Evolutionary conservation across 2,113 vertebrate species (phyloP).

Genomic region (Corvus hawaiiensis): DNA sequence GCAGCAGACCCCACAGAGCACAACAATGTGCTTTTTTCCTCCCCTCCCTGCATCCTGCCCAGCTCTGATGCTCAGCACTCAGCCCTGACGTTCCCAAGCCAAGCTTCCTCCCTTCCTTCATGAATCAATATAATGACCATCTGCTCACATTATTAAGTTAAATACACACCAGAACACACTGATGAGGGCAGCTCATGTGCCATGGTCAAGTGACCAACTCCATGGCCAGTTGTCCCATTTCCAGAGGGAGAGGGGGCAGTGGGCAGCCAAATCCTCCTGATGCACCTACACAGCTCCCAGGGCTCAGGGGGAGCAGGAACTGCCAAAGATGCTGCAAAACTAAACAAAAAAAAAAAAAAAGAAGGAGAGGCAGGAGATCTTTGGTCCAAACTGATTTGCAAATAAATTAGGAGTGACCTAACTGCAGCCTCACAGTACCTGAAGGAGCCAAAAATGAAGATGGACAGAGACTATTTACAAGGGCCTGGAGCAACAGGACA

Average conservation of each 20-base stretch:
- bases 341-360: neutral
- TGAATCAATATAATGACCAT: slow-evolving; percentile 39
- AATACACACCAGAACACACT: slow-evolving; percentile 18
- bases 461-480: neutral
- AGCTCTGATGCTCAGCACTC: neutral
- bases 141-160: slow-evolving; percentile 41
- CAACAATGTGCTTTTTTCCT: neutral
- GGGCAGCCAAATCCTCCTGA: neutral
- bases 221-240: neutral
- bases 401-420: neutral
- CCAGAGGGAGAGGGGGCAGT: neutral
- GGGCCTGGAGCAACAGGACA: neutral
- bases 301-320: neutral
- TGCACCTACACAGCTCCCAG: neutral
- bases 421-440: neutral
- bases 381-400: neutral
- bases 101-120: neutral
- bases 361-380: neutral
- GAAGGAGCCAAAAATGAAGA: neutral
- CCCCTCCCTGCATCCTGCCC: neutral
- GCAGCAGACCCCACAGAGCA: neutral
- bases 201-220: neutral
- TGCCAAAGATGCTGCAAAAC: neutral
- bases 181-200: slow-evolving; percentile 20
- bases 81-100: neutral